A percentile compares a stretch with the other conserved stretches of the same genome.
phyloP scores from a whole-genome alignment of 2,113 vertebrate genomes.

The Lanius ludovicianus region DNA sequence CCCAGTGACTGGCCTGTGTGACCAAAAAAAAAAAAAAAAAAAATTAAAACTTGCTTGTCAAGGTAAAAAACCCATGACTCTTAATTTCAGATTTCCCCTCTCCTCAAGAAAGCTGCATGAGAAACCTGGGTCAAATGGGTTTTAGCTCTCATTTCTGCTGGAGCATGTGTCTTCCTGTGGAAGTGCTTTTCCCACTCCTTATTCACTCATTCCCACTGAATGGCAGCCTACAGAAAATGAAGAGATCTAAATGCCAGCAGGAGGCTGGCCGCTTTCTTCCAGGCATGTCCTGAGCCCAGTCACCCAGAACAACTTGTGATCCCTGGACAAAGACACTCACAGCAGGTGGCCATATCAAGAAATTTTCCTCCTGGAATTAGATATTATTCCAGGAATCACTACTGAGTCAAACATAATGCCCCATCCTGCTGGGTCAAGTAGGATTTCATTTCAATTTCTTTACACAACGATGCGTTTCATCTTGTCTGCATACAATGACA shows the following conservation, averaged over 20 bases:
- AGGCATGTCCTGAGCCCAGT: slow-evolving; percentile 86
- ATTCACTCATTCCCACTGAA: slow-evolving; percentile 79
- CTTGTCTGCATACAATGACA: slow-evolving; percentile 88
- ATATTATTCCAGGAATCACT: slow-evolving; percentile 93
- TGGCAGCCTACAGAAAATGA: slow-evolving; percentile 87
- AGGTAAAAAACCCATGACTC: slow-evolving; percentile 34
- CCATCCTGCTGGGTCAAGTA: slow-evolving; percentile 90
- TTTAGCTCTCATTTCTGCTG: slow-evolving; percentile 61
- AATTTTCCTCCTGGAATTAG: slow-evolving; percentile 93
- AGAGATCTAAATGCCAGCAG: slow-evolving; percentile 96
- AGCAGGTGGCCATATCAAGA: slow-evolving; percentile 93
- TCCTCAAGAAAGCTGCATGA: background rate
- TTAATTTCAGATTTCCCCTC: background rate
- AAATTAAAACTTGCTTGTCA: slow-evolving; percentile 55
- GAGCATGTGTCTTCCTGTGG: slow-evolving; percentile 46
- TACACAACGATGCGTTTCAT: slow-evolving; percentile 95
- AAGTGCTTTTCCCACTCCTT: slow-evolving; percentile 46
- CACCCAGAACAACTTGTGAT: slow-evolving; percentile 98
- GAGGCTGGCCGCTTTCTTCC: slow-evolving; percentile 88
- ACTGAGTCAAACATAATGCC: slow-evolving; percentile 94
- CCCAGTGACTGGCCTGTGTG: slow-evolving; percentile 30
- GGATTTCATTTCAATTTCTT: slow-evolving; percentile 99
- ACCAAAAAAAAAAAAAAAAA: slow-evolving; percentile 49
- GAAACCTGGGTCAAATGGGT: slow-evolving; percentile 66
- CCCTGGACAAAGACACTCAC: slow-evolving; percentile 89